These are phyloP conservation scores for Cynopterus brachyotis DNA, from an alignment of 2,113 vertebrate species.

Conservation along the genomic window DNA sequence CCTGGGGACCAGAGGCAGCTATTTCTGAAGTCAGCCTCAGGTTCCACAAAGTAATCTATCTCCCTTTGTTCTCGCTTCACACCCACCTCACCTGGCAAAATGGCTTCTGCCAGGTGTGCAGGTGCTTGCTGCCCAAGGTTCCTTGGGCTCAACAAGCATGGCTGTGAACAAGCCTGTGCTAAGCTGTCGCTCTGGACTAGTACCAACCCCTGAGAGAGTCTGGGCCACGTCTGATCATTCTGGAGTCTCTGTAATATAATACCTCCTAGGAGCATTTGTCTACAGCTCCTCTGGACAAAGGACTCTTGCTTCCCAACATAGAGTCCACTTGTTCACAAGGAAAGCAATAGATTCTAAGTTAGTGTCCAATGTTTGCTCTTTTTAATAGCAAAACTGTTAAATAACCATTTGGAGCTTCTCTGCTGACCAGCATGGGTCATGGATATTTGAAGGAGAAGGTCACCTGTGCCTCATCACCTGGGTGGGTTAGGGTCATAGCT, in stretches of 20 bases:
- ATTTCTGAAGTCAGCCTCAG: neutral
- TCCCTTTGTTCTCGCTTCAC: neutral
- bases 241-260: neutral
- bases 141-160: neutral
- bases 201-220: neutral
- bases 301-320: no score
- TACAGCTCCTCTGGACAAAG: neutral
- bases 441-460: neutral
- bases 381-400: neutral
- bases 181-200: neutral
- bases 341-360: neutral
- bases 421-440: neutral
- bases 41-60: neutral
- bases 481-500: neutral
- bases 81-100: neutral
- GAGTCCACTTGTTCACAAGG: neutral
- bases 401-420: neutral
- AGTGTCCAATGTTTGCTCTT: neutral
- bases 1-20: neutral
- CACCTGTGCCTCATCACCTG: neutral
- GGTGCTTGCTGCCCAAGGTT: neutral
- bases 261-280: no score
- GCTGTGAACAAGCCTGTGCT: fast-evolving
- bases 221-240: neutral
- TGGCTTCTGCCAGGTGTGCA: neutral